phyloP scores from a whole-genome alignment of 2,888 invertebrate genomes.

The Leptinotarsa haldemani region DNA sequence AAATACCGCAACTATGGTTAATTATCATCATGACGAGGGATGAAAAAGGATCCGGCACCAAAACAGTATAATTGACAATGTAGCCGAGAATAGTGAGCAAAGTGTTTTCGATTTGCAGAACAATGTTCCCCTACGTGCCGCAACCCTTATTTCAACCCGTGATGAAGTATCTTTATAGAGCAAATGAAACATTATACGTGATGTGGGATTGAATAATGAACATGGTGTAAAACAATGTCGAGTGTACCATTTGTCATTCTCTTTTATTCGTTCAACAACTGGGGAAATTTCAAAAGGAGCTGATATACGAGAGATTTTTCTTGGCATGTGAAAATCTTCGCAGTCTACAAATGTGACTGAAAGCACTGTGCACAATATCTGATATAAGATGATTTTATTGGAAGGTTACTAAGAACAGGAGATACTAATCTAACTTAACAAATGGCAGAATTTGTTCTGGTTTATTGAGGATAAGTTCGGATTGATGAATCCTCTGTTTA shows the following conservation, averaged over 20 bases:
- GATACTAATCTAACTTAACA: too few species aligned
- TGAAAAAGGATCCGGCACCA: slow-evolving; percentile 12
- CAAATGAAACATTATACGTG: slow-evolving; percentile 24
- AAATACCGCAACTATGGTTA: not conserved
- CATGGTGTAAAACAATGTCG: not conserved
- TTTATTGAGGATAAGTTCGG: too few species aligned
- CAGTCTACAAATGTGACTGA: too few species aligned
- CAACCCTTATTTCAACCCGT: slow-evolving; percentile 15
- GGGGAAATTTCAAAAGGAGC: not conserved
- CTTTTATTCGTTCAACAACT: slow-evolving; percentile 1
- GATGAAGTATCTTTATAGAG: slow-evolving; percentile 15
- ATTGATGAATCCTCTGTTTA: too few species aligned
- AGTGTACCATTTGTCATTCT: slow-evolving; percentile 3
- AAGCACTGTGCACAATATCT: too few species aligned
- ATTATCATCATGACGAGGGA: not conserved
- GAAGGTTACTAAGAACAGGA: too few species aligned
- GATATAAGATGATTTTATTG: too few species aligned
- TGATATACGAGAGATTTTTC: not conserved
- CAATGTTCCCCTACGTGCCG: slow-evolving; percentile 22
- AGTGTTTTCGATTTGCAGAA: slow-evolving; percentile 22
- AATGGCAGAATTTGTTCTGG: too few species aligned
- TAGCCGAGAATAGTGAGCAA: slow-evolving; percentile 5
- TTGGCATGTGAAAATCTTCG: too few species aligned
- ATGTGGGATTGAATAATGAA: slow-evolving; percentile 18
- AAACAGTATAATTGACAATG: slow-evolving; percentile 21